Conservation (phyloP, 2,113 vertebrate genomes). For the Prionailurus viverrinus region DNA sequence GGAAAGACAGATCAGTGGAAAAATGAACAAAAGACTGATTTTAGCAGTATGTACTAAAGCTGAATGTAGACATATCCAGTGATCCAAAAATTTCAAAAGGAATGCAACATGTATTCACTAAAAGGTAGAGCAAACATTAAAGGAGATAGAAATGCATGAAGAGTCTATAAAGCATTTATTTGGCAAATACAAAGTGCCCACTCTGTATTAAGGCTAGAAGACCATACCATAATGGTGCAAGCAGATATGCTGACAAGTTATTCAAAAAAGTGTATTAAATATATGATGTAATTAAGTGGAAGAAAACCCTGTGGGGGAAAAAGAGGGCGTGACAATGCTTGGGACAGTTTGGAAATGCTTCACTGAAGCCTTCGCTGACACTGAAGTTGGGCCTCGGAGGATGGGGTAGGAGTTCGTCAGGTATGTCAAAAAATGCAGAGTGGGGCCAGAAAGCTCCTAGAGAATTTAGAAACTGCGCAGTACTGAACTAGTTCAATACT, state of each 20-base stretch:
- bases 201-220: background rate
- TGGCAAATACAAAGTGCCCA: background rate
- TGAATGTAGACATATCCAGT: background rate
- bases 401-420: background rate
- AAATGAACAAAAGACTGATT: background rate
- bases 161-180: background rate
- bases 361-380: background rate
- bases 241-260: background rate
- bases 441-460: background rate
- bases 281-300: background rate
- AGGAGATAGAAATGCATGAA: background rate
- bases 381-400: background rate
- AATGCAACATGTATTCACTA: background rate
- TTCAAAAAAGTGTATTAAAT: constrained; percentile 17
- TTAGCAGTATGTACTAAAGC: background rate
- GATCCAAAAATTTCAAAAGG: background rate
- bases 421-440: background rate
- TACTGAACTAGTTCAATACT: background rate
- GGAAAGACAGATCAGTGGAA: background rate
- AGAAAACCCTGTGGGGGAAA: background rate
- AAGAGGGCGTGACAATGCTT: background rate
- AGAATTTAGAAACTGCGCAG: background rate
- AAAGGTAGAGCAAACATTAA: constrained; percentile 6
- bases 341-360: background rate
- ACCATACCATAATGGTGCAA: background rate